Base-by-base conservation (phyloP, 2,888 invertebrate genomes). In the Acanthosepion lycidas region DNA sequence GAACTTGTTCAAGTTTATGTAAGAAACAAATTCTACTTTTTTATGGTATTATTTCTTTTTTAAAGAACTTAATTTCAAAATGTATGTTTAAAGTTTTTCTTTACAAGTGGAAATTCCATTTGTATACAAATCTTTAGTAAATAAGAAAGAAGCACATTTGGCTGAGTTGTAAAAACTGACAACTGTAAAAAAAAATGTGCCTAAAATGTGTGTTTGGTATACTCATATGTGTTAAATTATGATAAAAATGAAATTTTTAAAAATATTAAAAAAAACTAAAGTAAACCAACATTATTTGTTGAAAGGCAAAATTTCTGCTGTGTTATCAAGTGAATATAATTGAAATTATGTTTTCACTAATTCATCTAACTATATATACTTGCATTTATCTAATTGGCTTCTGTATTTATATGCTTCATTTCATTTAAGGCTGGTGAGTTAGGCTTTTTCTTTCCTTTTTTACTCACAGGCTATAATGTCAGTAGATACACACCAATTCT, bases 361-460 rank as follows among this genome's bases (percentile, higher is more conserved):
- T 49, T 51, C 93, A 28, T 18, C 48, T 51, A 92, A 96, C 96
- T 91, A 95, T 97, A 59, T 97, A 97, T 12, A 97, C 55, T n/a
- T 28, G 26, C 28, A 53, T 48, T 94, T 48, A 59, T 48, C 49
- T 94, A 53, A 94, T 53, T 94, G 18, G 28, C 64, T 94, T 94
- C 33, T 55, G 26, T 64, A 55, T 78, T 49, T 78, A 64, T 28
- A 33, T n/a, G 78, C 64, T 59, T 33, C 53, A n/a, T 55, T 94
- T n/a, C 94, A 51, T 6, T 59, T 59, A 23, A 59, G 23, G 23
- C 59, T 20, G 20, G 23, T 23, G 42, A 42, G 42, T n/a, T 33
- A 15, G 9, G 9, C 33, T 78, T n/a, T 28, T 55, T 18, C 20
- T 59, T 78, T n/a, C 26, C 64, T 78, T 33, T 78, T 9, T n/a